A percentile compares a stretch with the other conserved stretches of the same genome.
These are phyloP conservation scores for Pediacus dermestoides DNA, from an alignment of 2,888 invertebrate species.

Conservation along the genomic window DNA sequence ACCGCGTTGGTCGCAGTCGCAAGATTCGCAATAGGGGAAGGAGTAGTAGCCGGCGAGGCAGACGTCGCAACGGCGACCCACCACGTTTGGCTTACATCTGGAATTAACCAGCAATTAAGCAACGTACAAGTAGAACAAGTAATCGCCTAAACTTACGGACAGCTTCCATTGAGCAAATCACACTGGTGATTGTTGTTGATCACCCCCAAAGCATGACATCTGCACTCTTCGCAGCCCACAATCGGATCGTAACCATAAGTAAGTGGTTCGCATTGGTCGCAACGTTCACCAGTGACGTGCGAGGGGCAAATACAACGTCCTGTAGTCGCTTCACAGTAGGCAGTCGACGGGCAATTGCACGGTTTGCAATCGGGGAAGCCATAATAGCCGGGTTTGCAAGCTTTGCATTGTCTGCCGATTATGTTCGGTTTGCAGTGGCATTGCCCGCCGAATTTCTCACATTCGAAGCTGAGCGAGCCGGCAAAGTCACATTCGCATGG, in stretches of 20 bases:
- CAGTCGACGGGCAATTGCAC: constrained; percentile 81
- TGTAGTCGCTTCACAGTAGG: constrained; percentile 72
- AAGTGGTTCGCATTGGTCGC: constrained; percentile 82
- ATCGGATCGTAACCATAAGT: constrained; percentile 92
- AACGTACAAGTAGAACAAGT: not conserved
- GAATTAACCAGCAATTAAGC: constrained; percentile 18
- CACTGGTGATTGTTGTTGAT: constrained; percentile 75
- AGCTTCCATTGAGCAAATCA: constrained; percentile 81
- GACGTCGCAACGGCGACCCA: constrained; percentile 83
- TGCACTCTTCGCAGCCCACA: constrained; percentile 93
- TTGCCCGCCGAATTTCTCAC: constrained; percentile 93
- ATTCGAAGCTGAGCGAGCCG: constrained; percentile 84
- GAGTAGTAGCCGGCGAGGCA: constrained; percentile 80
- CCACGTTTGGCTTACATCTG: constrained; percentile 81
- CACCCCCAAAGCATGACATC: constrained; percentile 84
- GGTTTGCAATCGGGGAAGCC: constrained; percentile 93
- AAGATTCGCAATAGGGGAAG: constrained; percentile 85
- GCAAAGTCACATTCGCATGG: constrained; percentile 85
- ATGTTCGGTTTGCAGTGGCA: constrained; percentile 91
- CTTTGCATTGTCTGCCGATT: constrained; percentile 81
- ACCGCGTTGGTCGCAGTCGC: constrained; percentile 78
- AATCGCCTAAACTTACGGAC: constrained; percentile 66
- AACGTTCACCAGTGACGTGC: constrained; percentile 82
- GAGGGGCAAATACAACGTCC: constrained; percentile 86
- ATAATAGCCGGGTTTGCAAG: constrained; percentile 85